phyloP scores from a whole-genome alignment of 2,888 invertebrate species.

The Athalia rosae region DNA sequence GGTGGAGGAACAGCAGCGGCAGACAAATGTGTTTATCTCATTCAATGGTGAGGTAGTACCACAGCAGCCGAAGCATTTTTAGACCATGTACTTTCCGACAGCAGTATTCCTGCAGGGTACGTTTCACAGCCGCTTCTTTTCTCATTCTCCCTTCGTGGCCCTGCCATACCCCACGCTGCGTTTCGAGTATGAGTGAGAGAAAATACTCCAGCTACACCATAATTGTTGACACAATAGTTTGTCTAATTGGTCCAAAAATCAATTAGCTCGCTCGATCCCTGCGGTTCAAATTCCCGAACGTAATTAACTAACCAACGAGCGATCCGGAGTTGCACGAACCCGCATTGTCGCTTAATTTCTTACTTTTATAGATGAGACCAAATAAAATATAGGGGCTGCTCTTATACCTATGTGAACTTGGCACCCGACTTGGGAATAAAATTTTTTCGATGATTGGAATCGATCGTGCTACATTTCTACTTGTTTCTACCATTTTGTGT shows the following conservation, averaged over 20 bases:
- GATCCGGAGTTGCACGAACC: neutral
- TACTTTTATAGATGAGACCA: slow-evolving; percentile 41
- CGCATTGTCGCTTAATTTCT: slow-evolving; percentile 26
- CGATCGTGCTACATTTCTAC: too few species aligned
- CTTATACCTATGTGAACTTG: too few species aligned
- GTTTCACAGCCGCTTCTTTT: neutral
- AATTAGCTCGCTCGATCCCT: slow-evolving; percentile 18
- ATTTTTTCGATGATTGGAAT: too few species aligned
- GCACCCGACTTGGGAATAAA: too few species aligned
- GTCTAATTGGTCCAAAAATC: slow-evolving; percentile 41
- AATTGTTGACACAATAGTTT: slow-evolving; percentile 33
- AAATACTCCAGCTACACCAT: neutral
- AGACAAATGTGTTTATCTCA: slow-evolving; percentile 51
- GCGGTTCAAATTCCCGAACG: too few species aligned
- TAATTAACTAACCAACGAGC: too few species aligned
- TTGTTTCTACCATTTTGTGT: too few species aligned
- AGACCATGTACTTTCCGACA: slow-evolving; percentile 8
- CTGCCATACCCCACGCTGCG: too few species aligned
- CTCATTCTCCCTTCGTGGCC: neutral
- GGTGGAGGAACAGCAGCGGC: slow-evolving; percentile 49
- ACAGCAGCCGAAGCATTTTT: slow-evolving; percentile 15
- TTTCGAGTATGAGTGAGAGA: neutral
- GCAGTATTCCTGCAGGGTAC: neutral
- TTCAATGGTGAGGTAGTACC: slow-evolving; percentile 15
- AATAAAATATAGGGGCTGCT: slow-evolving; percentile 23